A percentile compares a stretch with the other conserved stretches of the same genome.
phyloP scores from a whole-genome alignment of 2,797 vertebrate species.

The Ptychobarbus kaznakovi region DNA sequence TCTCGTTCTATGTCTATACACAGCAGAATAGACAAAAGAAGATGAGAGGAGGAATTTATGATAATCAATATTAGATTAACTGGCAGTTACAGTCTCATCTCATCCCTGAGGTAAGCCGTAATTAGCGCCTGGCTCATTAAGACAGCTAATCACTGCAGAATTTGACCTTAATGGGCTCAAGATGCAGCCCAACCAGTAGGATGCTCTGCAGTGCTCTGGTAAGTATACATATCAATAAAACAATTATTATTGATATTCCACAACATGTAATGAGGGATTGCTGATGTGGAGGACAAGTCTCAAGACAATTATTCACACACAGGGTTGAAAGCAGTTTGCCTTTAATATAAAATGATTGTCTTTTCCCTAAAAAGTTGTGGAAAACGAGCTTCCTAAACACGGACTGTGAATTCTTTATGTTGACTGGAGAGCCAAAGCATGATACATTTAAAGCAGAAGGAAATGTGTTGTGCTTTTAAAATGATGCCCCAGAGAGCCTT shows the following conservation, averaged over 20 bases:
- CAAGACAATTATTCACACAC: neutral
- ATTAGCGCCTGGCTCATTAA: conserved; percentile 51
- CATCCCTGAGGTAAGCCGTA: conserved; percentile 45
- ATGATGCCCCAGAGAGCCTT: conserved; percentile 43
- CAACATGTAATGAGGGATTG: neutral
- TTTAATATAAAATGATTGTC: conserved; percentile 15
- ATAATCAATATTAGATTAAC: conserved; percentile 62
- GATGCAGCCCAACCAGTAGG: neutral
- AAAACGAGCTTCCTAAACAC: neutral
- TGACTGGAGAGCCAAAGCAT: neutral
- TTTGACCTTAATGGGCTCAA: conserved; percentile 29
- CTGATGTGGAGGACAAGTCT: neutral
- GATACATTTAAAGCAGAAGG: neutral
- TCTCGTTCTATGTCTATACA: neutral
- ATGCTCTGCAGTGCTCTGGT: neutral
- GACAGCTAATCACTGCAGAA: conserved; percentile 51
- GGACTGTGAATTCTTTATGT: neutral
- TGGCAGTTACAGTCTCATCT: conserved; percentile 49
- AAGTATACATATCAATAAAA: conserved; percentile 25
- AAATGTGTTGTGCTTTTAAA: conserved; percentile 17
- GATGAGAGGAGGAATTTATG: conserved; percentile 50
- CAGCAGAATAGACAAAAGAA: conserved; percentile 43
- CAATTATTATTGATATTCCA: conserved; percentile 19
- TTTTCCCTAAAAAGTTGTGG: neutral
- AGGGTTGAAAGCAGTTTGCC: neutral